Base-by-base conservation (phyloP, 2,113 vertebrate species). In the Picathartes gymnocephalus region DNA sequence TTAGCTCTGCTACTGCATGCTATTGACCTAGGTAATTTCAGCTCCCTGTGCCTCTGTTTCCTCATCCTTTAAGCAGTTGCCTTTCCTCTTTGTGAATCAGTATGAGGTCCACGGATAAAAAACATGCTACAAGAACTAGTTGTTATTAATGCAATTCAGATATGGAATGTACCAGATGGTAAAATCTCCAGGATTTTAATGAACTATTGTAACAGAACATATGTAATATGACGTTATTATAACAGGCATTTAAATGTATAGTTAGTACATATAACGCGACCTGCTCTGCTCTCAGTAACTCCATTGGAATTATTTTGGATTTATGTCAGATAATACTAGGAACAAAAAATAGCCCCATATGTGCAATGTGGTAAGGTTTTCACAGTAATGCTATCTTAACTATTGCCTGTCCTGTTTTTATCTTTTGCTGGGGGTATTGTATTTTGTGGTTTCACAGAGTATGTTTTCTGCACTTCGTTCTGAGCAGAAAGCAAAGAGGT, bases 181-280 rank as follows among this genome's bases (percentile, higher is more conserved):
- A 92, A 96, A 95, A 96, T 94, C 95, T 96, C 96, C 90, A 92
- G 92, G 95, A 95, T 95, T 95, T 96, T 97, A 96, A 95, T 95
- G 95, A 96, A 96, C 95, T 95, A 95, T 95, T 97, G 95, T 96
- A 97, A 95, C 88, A 96, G 93, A 97, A 96, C 95, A 97, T 97
- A 97, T 92, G 94, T 95, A 97, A 97, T 96, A 95, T 93, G 93
- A 97, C 89, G 95, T 95, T 96, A 96, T 95, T 96, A 93, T 91
- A 96, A 94, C 95, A 96, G 88, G 81, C 95, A 95, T 93, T 94
- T 95, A 96, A 96, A 97, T 92, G 95, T 97, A 97, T 97, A 96
- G 95, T 92, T 93, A 88, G 96, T 90, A 97, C 94, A 97, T 91
- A 95, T 74, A 94, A 97, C 18, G 15, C 62, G 95, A 92, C 96